A percentile compares a stretch with the other conserved stretches of the same genome.
These are phyloP conservation scores for Hypselothyrea guttata DNA, from an alignment of 2,888 invertebrate species.

Conservation along the genomic window DNA sequence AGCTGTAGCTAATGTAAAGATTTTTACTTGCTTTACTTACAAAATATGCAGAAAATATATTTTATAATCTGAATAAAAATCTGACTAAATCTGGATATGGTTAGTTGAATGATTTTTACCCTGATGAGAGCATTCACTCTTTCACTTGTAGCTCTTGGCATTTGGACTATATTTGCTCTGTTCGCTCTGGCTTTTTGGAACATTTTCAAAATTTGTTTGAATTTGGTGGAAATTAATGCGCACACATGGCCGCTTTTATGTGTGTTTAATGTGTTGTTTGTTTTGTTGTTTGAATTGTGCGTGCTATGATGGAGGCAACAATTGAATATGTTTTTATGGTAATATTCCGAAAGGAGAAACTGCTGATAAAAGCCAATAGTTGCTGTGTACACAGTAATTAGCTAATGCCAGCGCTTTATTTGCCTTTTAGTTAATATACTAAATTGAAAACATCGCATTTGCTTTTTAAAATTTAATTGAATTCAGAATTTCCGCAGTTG, in stretches of 20 bases:
- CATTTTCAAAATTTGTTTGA: constrained; percentile 31
- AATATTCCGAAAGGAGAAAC: neutral
- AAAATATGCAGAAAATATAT: too few relatives aligned
- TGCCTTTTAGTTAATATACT: neutral
- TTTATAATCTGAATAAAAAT: too few relatives aligned
- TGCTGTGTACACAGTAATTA: constrained; percentile 24
- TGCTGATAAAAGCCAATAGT: constrained; percentile 16
- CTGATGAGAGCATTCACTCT: constrained; percentile 10
- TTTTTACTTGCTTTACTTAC: too few relatives aligned
- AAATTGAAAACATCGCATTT: neutral
- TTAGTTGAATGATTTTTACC: too few relatives aligned
- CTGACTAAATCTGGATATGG: too few relatives aligned
- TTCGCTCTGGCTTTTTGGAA: constrained; percentile 10
- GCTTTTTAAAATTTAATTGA: constrained; percentile 8
- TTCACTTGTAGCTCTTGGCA: neutral
- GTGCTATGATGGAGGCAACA: constrained; percentile 9
- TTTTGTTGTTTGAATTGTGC: constrained; percentile 30
- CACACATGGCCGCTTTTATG: constrained; percentile 37
- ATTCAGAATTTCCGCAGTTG: constrained; percentile 8
- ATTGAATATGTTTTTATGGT: constrained; percentile 23
- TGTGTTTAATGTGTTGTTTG: constrained; percentile 16
- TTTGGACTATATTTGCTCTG: constrained; percentile 10
- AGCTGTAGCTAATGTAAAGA: too few relatives aligned
- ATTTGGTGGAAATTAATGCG: constrained; percentile 40
- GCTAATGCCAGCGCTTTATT: constrained; percentile 11